Evolutionary conservation across 2,113 vertebrate species (phyloP), one percentile per base, ranked within the genome.

Genomic region (Oreochromis aureus): DNA sequence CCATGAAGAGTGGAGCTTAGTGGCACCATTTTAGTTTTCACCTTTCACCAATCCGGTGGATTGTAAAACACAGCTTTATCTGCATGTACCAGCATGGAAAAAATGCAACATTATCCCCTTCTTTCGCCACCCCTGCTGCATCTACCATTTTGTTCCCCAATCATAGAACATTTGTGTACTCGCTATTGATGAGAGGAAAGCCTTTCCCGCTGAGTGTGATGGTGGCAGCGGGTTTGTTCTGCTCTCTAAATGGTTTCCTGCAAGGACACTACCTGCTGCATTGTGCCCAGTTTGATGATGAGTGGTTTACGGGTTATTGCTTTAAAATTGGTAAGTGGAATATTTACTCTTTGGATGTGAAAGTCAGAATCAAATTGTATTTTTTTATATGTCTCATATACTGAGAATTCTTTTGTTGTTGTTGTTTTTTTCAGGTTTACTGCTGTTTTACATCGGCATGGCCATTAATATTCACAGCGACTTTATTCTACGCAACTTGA

Each of bases 141-240:
- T 54, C 78, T 80, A 6, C 19, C 30, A 8, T 48, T 53, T 76
- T 76, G 24, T 73, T 53, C 10, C 4, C 55, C n/a, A 27, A 83
- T 53, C 18, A 53, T 39, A 96, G 93, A 89, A 91, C 91, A 5
- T 95, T 96, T 89, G 82, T 96, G 9, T 95, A 93, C 66, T 88
- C 93, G 1, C 53, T 89, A 10, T 84, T 92, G 82, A 91, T 30
- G 85, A 86, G 63, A 90, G 94, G 95, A 85, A 82, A 22, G 30
- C 92, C 94, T 27, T 86, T 56, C 73, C 92, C 92, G 6, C 80
- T 94, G 88, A 6, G 27, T 30, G 88, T 94, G 58, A 93, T 94
- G 92, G 7, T 87, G 24, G 4, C 54, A 32, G 94, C 80, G 6
- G 83, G 78, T 76, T 34, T 91, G 15, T 87, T 91, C 76, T 94